Percentiles rank a stretch among this genome's conserved stretches.
Conservation (phyloP, 2,797 vertebrate genomes). For the Coregonus suidteri region DNA sequence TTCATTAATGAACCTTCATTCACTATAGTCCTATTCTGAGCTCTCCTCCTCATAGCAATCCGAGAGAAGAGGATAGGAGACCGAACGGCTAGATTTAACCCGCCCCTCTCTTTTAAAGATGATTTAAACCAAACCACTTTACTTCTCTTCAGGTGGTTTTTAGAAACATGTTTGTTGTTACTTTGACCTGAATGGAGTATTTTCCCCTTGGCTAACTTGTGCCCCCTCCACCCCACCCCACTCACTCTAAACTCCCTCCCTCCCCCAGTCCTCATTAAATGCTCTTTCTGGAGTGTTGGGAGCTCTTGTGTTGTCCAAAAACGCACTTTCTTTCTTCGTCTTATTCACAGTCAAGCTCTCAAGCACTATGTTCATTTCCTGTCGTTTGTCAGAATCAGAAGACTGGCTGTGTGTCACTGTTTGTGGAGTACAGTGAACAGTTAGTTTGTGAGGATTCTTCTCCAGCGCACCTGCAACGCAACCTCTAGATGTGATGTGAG, state of each 20-base stretch:
- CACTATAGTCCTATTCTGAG: slow-evolving; percentile 83
- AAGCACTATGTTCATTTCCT: neutral
- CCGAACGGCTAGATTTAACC: slow-evolving; percentile 82
- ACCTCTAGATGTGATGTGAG: neutral
- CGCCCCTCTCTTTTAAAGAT: slow-evolving; percentile 72
- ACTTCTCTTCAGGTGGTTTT: slow-evolving; percentile 65
- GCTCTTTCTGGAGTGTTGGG: slow-evolving; percentile 61
- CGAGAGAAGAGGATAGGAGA: slow-evolving; percentile 53
- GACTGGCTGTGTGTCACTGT: neutral
- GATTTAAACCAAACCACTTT: neutral
- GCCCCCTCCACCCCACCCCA: slow-evolving; percentile 36
- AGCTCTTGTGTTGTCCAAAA: slow-evolving; percentile 56
- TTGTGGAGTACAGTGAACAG: neutral
- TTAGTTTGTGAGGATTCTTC: neutral
- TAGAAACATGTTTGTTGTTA: neutral
- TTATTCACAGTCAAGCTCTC: slow-evolving; percentile 41
- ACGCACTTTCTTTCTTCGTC: slow-evolving; percentile 57
- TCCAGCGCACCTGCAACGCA: neutral
- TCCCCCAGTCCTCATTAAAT: slow-evolving; percentile 70
- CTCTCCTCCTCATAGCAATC: slow-evolving; percentile 53
- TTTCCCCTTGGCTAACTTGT: neutral
- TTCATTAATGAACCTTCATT: slow-evolving; percentile 88
- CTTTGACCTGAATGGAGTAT: neutral
- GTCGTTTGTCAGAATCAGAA: neutral
- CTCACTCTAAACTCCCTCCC: slow-evolving; percentile 43